Evolutionary conservation across 2,888 invertebrate genomes (phyloP).

Genomic region (Brenthis ino): DNA sequence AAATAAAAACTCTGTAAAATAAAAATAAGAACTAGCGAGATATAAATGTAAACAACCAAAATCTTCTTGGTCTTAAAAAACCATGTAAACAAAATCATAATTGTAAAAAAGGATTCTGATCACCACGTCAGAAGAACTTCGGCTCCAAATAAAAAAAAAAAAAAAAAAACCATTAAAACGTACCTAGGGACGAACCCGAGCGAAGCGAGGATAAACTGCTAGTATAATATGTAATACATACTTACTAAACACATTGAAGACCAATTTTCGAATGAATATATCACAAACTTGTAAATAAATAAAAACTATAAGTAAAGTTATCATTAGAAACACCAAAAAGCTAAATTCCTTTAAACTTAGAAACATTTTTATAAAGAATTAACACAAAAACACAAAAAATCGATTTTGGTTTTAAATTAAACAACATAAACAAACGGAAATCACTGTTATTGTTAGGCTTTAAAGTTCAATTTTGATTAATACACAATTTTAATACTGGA

Average conservation of each 20-base stretch:
- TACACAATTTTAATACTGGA: slow-evolving; percentile 2
- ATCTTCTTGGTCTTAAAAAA: too few relatives aligned
- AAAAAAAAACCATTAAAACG: too few relatives aligned
- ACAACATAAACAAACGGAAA: slow-evolving; percentile 11
- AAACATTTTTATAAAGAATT: slow-evolving; percentile 51
- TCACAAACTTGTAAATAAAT: slow-evolving; percentile 68
- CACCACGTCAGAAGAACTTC: too few relatives aligned
- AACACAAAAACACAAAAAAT: background rate
- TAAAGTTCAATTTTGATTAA: slow-evolving; percentile 22
- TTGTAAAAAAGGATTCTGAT: too few relatives aligned
- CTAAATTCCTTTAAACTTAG: slow-evolving; percentile 56
- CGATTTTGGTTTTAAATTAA: background rate
- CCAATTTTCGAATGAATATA: slow-evolving; percentile 56
- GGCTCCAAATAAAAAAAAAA: too few relatives aligned
- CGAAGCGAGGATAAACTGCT: too few relatives aligned
- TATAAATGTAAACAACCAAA: too few relatives aligned
- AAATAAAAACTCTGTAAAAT: too few relatives aligned
- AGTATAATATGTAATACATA: slow-evolving; percentile 36
- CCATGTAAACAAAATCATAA: too few relatives aligned
- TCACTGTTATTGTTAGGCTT: background rate
- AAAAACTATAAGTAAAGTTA: slow-evolving; percentile 55
- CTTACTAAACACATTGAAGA: slow-evolving; percentile 68
- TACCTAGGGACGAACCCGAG: too few relatives aligned
- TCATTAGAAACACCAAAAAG: slow-evolving; percentile 55
- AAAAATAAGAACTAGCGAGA: too few relatives aligned